Evolutionary conservation across 2,888 invertebrate genomes (phyloP).

Genomic region (Macropis europaea): DNA sequence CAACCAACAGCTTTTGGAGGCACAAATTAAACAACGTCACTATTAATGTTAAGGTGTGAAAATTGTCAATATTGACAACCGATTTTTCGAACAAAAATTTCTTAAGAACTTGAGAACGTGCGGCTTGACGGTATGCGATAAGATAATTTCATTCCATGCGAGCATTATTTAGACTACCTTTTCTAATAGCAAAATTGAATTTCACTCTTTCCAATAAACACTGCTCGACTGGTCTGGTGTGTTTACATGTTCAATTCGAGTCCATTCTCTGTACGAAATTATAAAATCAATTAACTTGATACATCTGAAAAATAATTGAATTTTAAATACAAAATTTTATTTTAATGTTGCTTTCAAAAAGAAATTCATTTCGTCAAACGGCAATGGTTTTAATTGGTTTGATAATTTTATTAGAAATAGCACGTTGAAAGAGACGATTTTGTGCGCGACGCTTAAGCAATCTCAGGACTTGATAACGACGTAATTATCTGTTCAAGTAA

Average conservation of each 20-base stretch:
- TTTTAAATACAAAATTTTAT: no score
- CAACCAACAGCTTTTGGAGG: no score
- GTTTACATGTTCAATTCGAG: no score
- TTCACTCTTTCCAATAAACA: no score
- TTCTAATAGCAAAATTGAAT: neutral
- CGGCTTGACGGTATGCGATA: neutral
- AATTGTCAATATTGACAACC: conserved; percentile 2
- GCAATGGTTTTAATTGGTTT: neutral
- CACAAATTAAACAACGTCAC: no score
- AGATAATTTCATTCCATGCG: conserved; percentile 10
- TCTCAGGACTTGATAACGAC: conserved; percentile 39
- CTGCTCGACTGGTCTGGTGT: no score
- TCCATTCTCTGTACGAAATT: no score
- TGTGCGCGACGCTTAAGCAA: conserved; percentile 23
- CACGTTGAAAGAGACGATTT: conserved; percentile 11
- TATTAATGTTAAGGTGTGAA: neutral
- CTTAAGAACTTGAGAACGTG: neutral
- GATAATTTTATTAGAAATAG: conserved; percentile 22
- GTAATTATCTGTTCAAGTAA: conserved; percentile 55
- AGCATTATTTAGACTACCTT: neutral
- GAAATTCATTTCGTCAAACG: neutral
- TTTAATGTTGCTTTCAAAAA: no score
- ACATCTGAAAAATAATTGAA: no score
- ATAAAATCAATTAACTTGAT: no score
- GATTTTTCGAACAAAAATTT: conserved; percentile 9